Percentiles rank a stretch among this genome's conserved stretches.
These are phyloP conservation scores for Pollimyrus isidori DNA, from an alignment of 2,113 vertebrate species.

Conservation along the genomic window DNA sequence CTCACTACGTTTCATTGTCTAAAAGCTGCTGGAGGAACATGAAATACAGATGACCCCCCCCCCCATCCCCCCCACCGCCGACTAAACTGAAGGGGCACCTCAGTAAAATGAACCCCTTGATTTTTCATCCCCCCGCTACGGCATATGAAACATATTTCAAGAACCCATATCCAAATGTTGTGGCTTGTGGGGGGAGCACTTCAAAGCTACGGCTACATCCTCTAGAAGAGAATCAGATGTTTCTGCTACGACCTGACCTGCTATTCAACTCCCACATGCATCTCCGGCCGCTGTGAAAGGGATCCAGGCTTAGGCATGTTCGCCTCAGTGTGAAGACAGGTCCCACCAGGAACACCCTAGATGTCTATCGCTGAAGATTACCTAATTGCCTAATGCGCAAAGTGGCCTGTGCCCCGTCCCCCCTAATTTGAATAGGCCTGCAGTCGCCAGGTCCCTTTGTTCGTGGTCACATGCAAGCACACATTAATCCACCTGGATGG, in stretches of 20 bases:
- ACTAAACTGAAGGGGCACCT: not conserved
- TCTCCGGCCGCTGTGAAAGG: not conserved
- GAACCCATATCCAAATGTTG: conserved; percentile 21
- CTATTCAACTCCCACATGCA: conserved; percentile 15
- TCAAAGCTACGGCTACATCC: conserved; percentile 18
- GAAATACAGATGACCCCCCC: not conserved
- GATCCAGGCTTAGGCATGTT: not conserved
- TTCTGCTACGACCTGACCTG: conserved; percentile 12
- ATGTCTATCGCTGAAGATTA: conserved; percentile 1
- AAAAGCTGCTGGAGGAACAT: not conserved
- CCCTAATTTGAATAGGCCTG: not conserved
- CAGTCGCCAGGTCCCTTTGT: not conserved
- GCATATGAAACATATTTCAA: conserved; percentile 10
- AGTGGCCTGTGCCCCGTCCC: not conserved
- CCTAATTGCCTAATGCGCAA: not conserved
- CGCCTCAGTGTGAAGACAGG: not conserved
- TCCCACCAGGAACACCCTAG: not conserved
- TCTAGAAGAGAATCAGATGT: conserved; percentile 21
- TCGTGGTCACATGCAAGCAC: not conserved
- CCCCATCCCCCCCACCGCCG: not conserved
- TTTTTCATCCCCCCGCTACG: not conserved
- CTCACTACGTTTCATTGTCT: not conserved
- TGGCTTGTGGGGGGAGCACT: conserved; percentile 15
- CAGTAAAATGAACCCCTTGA: not conserved
- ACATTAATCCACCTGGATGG: not conserved